Base-by-base conservation (phyloP, 1,140 invertebrate species). In the Apis laboriosa region DNA sequence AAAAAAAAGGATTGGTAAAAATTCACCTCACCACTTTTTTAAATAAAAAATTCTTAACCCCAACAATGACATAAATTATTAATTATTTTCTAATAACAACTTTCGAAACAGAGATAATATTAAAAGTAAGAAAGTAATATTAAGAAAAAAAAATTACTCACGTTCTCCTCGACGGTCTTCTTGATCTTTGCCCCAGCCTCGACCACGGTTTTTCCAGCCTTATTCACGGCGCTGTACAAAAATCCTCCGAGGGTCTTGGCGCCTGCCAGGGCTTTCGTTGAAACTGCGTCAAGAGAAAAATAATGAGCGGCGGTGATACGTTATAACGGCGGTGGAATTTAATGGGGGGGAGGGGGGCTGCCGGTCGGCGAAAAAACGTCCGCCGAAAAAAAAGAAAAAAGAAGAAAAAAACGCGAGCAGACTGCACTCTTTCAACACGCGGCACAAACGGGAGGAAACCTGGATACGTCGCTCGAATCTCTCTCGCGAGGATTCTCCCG, bases 161-260 rank as follows among this genome's bases (percentile, higher is more conserved):
- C 98, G 94, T 98, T 99, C 95, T 99, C 98, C 94, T 99, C 98
- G 80, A 99, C 98, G 89, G 97, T 97, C 94, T 98, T 97, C 95
- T 99, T 99, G 89, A 99, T 97, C 94, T 99, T 98, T 86, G 96
- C 98, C 79, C 97, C 96, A 84, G 97, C 97, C 93, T 97, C 96
- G 76, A 95, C 96, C 1, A 97, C 96, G 66, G 95, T 96, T 91
- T 96, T 96, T 34, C 97, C 97, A 77, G 97, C 97, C 95, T 98
- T 98, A 93, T 97, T 98, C 56, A 98, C 97, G 85, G 97, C 97
- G 87, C 97, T 97, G 94, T 97, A 98, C 82, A 98, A 95, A 94
- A 98, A 98, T 92, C 96, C 98, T 88, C 98, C 98, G 92, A 99
- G 97, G 91, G 95, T 98, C 95, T 97, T 99, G 92, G 98, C 98